phyloP scores from a whole-genome alignment of 2,888 invertebrate species.

The Heliconius ismenius region DNA sequence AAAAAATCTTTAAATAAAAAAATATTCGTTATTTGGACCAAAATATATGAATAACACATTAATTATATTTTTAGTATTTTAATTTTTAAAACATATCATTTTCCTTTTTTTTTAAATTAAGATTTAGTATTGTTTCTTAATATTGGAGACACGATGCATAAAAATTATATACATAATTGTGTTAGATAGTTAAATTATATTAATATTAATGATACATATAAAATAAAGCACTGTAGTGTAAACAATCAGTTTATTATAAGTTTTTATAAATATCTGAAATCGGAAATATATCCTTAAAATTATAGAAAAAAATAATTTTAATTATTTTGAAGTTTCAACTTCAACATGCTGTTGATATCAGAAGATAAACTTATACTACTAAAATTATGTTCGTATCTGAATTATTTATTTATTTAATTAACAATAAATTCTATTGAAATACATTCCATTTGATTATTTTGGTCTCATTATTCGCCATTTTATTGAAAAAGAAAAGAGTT shows the following conservation, averaged over 20 bases:
- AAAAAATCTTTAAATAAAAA: background rate
- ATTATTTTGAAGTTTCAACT: background rate
- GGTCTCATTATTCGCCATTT: conserved; percentile 15
- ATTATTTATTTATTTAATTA: background rate
- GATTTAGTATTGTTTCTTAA: background rate
- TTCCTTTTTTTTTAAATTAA: background rate
- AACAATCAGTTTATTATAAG: too few relatives aligned
- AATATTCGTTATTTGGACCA: conserved; percentile 3
- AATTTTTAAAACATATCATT: conserved; percentile 15
- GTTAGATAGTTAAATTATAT: conserved; percentile 21
- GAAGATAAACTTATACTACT: background rate
- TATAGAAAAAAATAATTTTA: background rate
- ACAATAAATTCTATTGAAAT: background rate
- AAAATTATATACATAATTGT: conserved; percentile 8
- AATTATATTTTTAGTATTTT: conserved; percentile 13
- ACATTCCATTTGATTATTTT: conserved; percentile 18
- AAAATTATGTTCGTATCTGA: background rate
- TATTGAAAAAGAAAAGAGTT: background rate
- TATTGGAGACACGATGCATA: background rate
- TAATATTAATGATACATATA: conserved; percentile 1
- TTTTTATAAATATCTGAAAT: background rate
- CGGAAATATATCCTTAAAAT: background rate
- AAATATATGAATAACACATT: background rate
- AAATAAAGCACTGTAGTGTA: background rate
- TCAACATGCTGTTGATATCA: background rate